Evolutionary conservation across 2,888 invertebrate genomes (phyloP).

Genomic region (Xestoiulus laeticollis): DNA sequence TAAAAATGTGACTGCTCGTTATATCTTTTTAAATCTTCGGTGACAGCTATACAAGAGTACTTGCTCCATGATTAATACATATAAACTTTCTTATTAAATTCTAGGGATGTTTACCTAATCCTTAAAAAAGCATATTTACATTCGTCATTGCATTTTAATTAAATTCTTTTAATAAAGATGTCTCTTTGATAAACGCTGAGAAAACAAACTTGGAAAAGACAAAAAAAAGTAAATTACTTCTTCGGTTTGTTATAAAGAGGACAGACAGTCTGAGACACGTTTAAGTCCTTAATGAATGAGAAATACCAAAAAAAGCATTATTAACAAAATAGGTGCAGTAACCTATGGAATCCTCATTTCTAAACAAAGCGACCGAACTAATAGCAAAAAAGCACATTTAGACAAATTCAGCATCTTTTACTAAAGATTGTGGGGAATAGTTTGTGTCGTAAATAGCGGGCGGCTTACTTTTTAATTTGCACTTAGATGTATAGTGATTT

Average conservation of each 20-base stretch:
- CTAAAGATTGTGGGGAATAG: background rate
- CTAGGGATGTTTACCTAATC: background rate
- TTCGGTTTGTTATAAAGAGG: background rate
- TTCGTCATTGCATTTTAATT: constrained; percentile 40
- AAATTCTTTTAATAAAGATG: constrained; percentile 39
- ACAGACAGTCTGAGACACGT: background rate
- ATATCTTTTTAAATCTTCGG: background rate
- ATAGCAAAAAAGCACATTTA: background rate
- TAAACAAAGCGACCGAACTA: background rate
- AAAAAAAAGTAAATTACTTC: background rate
- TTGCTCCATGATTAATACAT: constrained; percentile 16
- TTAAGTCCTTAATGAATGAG: background rate
- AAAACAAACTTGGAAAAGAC: background rate
- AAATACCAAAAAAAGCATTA: background rate
- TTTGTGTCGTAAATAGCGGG: background rate
- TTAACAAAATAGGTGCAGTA: background rate
- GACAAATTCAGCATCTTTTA: background rate
- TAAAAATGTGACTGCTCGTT: constrained; percentile 17
- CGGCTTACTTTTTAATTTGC: background rate
- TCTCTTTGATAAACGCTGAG: constrained; percentile 22
- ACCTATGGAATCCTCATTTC: background rate
- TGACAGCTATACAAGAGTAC: constrained; percentile 14
- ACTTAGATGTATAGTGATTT: background rate
- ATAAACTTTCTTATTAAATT: constrained; percentile 25
- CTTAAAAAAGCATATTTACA: constrained; percentile 43